Percentiles rank a stretch among this genome's conserved stretches.
Evolutionary conservation across 2,888 invertebrate genomes (phyloP).

Genomic region (Pterobdella sp.): DNA sequence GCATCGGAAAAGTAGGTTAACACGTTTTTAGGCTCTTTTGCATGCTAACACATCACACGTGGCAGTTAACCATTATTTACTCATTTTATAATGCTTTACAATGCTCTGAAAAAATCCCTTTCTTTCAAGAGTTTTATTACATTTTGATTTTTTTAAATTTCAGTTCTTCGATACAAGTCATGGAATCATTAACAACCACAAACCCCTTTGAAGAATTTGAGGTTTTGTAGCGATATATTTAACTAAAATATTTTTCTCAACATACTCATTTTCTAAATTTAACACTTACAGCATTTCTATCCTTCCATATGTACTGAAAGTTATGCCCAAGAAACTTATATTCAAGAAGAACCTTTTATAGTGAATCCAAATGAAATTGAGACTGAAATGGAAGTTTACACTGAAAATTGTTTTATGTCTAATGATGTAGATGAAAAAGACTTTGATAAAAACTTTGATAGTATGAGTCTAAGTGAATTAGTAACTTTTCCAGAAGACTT

Average conservation of each 20-base stretch:
- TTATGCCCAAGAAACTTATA: no score
- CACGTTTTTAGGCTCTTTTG: no score
- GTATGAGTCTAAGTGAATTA: neutral
- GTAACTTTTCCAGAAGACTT: constrained; percentile 2
- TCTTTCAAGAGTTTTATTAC: no score
- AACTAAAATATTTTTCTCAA: neutral
- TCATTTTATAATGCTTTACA: no score
- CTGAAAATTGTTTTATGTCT: neutral
- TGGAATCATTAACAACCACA: neutral
- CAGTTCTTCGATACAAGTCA: no score
- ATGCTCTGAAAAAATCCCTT: no score
- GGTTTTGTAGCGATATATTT: neutral
- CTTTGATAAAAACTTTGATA: neutral
- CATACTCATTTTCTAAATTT: neutral
- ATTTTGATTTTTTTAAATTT: no score
- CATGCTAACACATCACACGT: no score
- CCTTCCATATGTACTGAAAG: no score
- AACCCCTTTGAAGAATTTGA: constrained; percentile 3
- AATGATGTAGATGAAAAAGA: neutral
- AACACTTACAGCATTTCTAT: neutral
- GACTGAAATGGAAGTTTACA: constrained; percentile 3
- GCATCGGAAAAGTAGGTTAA: no score
- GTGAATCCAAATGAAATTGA: neutral
- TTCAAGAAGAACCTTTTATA: neutral
- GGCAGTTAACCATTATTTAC: no score